Evolutionary conservation across 2,888 invertebrate species (phyloP).

Genomic region (Trichogramma dendrolimi): DNA sequence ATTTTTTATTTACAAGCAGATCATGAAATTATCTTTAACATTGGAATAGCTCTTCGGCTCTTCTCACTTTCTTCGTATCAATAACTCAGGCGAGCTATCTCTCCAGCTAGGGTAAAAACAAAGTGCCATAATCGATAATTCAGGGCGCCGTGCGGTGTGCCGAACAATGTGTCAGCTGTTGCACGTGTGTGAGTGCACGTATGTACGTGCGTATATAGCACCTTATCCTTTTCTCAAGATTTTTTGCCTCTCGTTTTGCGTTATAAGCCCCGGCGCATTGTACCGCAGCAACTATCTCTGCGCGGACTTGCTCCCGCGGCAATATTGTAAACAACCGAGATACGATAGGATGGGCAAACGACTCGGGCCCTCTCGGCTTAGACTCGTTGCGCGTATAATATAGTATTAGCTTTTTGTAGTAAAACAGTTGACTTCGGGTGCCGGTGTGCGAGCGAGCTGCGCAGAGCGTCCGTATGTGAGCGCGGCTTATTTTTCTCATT

Average conservation of each 20-base stretch:
- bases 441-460: too few species aligned
- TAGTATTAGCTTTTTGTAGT: too few species aligned
- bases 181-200: background rate
- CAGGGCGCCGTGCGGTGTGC: constrained; percentile 34
- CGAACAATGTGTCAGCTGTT: constrained; percentile 34
- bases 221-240: constrained; percentile 9
- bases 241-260: background rate
- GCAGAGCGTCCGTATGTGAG: too few species aligned
- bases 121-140: constrained; percentile 50
- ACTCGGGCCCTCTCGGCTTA: constrained; percentile 5
- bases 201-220: background rate
- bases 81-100: background rate
- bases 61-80: constrained; percentile 27
- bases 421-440: too few species aligned
- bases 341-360: constrained; percentile 22
- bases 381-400: too few species aligned
- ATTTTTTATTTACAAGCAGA: too few species aligned
- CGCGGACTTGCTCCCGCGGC: constrained; percentile 14
- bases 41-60: too few species aligned
- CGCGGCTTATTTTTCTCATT: too few species aligned
- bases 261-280: background rate
- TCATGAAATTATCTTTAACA: too few species aligned
- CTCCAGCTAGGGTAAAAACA: constrained; percentile 23
- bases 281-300: constrained; percentile 10
- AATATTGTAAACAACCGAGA: constrained; percentile 30